A percentile compares a stretch with the other conserved stretches of the same genome.
phyloP scores from a whole-genome alignment of 1,140 invertebrate species.

The Nebria ingens region DNA sequence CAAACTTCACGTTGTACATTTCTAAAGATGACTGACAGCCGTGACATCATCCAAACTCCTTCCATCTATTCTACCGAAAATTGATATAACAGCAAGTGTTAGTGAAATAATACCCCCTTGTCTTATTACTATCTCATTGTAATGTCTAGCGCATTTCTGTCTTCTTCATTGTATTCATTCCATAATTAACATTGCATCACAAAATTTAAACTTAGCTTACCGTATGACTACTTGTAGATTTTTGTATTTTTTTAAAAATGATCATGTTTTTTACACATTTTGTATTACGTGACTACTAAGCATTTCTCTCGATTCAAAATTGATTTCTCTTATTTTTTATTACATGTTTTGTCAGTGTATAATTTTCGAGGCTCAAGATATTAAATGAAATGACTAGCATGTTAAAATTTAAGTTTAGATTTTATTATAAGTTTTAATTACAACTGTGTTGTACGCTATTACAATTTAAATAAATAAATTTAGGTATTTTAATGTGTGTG shows the following conservation, averaged over 20 bases:
- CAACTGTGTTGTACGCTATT: conserved; percentile 33
- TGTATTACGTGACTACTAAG: conserved; percentile 13
- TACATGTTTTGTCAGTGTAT: conserved; percentile 14
- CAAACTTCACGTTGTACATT: no score
- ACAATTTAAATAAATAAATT: conserved; percentile 34
- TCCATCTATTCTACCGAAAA: not conserved
- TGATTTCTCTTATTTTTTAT: no score
- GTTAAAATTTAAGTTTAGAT: conserved; percentile 24
- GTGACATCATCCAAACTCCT: no score
- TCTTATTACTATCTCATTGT: conserved; percentile 22
- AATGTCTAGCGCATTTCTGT: conserved; percentile 26
- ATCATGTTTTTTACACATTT: conserved; percentile 18
- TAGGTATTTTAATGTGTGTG: conserved; percentile 27
- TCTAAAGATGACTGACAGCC: no score
- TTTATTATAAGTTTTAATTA: conserved; percentile 26
- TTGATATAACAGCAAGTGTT: conserved; percentile 21
- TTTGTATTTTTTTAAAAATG: conserved; percentile 31
- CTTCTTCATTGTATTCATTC: conserved; percentile 32
- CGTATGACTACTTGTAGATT: conserved; percentile 23
- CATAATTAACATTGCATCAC: conserved; percentile 24
- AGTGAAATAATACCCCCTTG: conserved; percentile 31
- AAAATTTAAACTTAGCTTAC: conserved; percentile 19
- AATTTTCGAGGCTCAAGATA: conserved; percentile 26
- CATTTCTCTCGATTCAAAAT: conserved; percentile 12
- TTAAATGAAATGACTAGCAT: conserved; percentile 23